A percentile compares a stretch with the other conserved stretches of the same genome.
Evolutionary conservation across 1,140 invertebrate species (phyloP).

Genomic region (Drosophila takahashii): DNA sequence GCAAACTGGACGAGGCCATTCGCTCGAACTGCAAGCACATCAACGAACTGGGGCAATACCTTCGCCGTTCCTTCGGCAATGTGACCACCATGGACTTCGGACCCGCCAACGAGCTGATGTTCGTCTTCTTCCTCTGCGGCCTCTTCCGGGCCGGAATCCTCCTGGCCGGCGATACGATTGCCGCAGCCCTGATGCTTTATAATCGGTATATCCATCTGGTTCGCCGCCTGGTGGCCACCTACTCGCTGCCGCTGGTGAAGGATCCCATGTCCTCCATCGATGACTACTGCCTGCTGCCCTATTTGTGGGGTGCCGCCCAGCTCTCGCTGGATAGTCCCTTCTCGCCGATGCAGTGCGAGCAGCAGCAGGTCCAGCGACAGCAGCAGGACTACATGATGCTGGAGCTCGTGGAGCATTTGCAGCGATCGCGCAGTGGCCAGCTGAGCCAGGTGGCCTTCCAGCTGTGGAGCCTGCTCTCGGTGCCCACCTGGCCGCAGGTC

Average conservation of each 20-base stretch:
- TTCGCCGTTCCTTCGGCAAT: constrained; percentile 49
- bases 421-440: background rate
- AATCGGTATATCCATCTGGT: constrained; percentile 47
- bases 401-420: constrained; percentile 34
- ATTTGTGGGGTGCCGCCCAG: constrained; percentile 61
- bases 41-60: constrained; percentile 60
- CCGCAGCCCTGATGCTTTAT: constrained; percentile 51
- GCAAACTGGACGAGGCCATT: constrained; percentile 30
- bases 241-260: constrained; percentile 4
- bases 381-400: constrained; percentile 47
- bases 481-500: constrained; percentile 49
- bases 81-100: constrained; percentile 24
- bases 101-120: constrained; percentile 57
- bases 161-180: constrained; percentile 33
- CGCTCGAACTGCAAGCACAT: constrained; percentile 41
- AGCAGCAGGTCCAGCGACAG: background rate
- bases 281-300: constrained; percentile 46
- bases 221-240: constrained; percentile 34
- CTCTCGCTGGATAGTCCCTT: constrained; percentile 36
- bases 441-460: constrained; percentile 48
- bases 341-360: constrained; percentile 14
- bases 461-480: constrained; percentile 59
- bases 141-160: constrained; percentile 50
- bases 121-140: constrained; percentile 56
- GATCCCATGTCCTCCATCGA: constrained; percentile 17